Base-by-base conservation (phyloP, 1,140 invertebrate species). In the Euwallacea similis region DNA sequence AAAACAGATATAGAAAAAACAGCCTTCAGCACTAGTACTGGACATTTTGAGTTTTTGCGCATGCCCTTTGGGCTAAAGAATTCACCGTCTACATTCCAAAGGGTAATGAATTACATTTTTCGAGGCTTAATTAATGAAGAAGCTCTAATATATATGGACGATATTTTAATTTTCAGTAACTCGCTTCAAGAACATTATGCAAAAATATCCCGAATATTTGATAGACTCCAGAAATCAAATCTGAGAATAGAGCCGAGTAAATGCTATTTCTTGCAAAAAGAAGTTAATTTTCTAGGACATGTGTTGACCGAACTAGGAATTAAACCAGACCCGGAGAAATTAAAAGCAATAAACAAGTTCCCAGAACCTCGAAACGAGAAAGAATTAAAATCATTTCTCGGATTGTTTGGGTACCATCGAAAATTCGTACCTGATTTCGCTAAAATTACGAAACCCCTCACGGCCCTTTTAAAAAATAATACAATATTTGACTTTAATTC, bases 1-100 rank as follows among this genome's bases (percentile, higher is more conserved):
- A 58, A 58, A 16, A 6, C 10, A 9, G 55, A 58, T 7, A 58
- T 58, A 13, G 55, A 58, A 7, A 58, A 58, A 58, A 16, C 55
- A 9, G 55, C 55, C 2, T 13, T 58, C 0, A 11, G 55, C 16
- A 58, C 55, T 58, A 11, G 8, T 58, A n/a, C 16, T 7, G 55
- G 55, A 11, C 6, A 13, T 9, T 58, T 58, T 58, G 55, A 58
- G 16, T 58, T 13, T 58, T 58, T 58, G 55, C 11, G 10, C 21
- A 50, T 50, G 46, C 46, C 46, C 13, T 50, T 50, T 50, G 46
- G 46, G 9, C 6, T 50, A 13, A 50, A 50, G 13, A 50, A 50
- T 6, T 10, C 46, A 10, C 9, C 46, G 2, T 13, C 9, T 11
- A 50, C 46, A 2, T 50, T 50, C 6, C 46, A 50, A 50, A 50